Evolutionary conservation across 2,797 vertebrate genomes (phyloP), one percentile per base, ranked within the genome.

Genomic region (Pygocentrus nattereri): DNA sequence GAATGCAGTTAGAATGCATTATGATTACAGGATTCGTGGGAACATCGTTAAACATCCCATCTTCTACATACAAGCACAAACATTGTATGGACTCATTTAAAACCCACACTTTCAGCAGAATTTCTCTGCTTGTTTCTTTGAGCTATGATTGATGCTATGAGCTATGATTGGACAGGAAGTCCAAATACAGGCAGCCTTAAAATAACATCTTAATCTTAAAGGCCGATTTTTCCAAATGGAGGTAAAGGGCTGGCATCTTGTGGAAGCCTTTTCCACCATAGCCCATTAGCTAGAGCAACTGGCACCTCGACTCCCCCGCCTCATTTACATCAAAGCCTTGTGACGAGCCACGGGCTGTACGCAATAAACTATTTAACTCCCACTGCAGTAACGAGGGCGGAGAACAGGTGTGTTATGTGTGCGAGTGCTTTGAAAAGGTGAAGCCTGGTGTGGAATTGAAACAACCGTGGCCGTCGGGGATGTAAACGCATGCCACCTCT

Each of bases 311-410:
- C 21, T 67, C 38, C 19, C 64, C 34, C 10, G 34, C 21, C 19
- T 67, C 64, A 23, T 67, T 72, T 72, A 31, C 77, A 79, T 77
- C 19, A 75, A 70, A 76, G 78, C 31, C 74, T 50, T 12, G 34
- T 50, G 76, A 75, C 1, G 5, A 21, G 49, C 58, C 65, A 71
- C 18, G 10, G 30, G 19, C 38, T 41, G 62, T 34, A 27, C 62
- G 15, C 44, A 69, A 72, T 72, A 52, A 72, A 52, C 47, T 72
- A 72, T 72, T 72, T 72, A 72, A 72, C 69, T 72, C 49, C 49
- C 69, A 27, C 19, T 50, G 69, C 69, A 30, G 49, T 72, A 50
- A 52, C 44, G 27, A 52, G 27, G 49, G 27, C 15, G 19, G 27
- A 16, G 47, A 38, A 70, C 52, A 74, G 61, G 21, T 23, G 49